phyloP scores from a whole-genome alignment of 1,140 invertebrate genomes.

The Asobara japonica region DNA sequence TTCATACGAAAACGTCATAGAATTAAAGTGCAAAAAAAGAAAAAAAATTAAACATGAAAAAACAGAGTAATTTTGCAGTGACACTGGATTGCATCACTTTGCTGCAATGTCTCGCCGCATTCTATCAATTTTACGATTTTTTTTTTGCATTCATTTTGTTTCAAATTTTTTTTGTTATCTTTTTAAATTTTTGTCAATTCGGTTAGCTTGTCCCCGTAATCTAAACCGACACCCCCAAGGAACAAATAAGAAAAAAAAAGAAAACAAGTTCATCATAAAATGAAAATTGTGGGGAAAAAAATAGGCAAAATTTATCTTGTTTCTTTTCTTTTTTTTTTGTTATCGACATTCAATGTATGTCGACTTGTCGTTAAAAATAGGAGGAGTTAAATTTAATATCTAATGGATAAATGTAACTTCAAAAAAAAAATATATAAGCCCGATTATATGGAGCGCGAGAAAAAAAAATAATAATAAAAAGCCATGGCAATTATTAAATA shows the following conservation, averaged over 20 bases:
- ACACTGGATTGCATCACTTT: not conserved
- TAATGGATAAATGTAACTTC: conserved; percentile 10
- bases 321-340: conserved; percentile 18
- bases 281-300: conserved; percentile 27
- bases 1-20: conserved; percentile 22
- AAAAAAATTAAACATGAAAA: not conserved
- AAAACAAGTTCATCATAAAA: conserved; percentile 40
- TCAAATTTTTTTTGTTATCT: conserved; percentile 39
- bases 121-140: conserved; percentile 25
- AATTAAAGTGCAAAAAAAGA: not conserved
- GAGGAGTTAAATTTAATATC: conserved; percentile 16
- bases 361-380: conserved; percentile 33
- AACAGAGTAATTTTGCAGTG: not conserved
- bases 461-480: conserved; percentile 10
- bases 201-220: conserved; percentile 54
- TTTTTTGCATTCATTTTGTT: conserved; percentile 13
- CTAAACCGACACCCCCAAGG: conserved; percentile 56
- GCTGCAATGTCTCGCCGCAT: conserved; percentile 17
- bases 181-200: conserved; percentile 44
- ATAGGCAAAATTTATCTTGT: conserved; percentile 23
- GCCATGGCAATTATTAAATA: not conserved
- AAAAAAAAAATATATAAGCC: conserved; percentile 13
- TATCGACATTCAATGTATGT: conserved; percentile 40
- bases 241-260: conserved; percentile 44
- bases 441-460: not conserved